These are phyloP conservation scores for Xylocopa sonorina DNA, from an alignment of 1,140 invertebrate genomes.

Conservation along the genomic window DNA sequence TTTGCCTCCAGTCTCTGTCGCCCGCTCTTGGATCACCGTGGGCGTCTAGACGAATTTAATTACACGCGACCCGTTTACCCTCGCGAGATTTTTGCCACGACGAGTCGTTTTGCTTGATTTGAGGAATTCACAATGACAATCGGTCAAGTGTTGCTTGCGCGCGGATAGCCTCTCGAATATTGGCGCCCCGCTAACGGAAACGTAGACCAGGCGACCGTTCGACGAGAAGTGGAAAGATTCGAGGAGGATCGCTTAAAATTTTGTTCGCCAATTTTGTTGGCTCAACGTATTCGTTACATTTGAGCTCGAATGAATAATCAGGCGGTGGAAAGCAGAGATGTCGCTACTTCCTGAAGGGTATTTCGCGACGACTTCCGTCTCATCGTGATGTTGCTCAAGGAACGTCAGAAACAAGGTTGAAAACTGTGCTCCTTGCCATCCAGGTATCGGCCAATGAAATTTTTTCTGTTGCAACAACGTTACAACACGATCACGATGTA, in stretches of 20 bases:
- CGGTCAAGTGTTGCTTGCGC: background rate
- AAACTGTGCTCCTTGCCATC: slow-evolving; percentile 17
- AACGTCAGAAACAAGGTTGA: slow-evolving; percentile 30
- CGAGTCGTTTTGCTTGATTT: background rate
- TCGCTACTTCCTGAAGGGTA: background rate
- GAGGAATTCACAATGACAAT: background rate
- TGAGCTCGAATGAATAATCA: background rate
- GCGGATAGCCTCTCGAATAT: no score
- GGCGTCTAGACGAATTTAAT: slow-evolving; percentile 59
- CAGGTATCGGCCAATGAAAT: slow-evolving; percentile 23
- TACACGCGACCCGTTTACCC: background rate
- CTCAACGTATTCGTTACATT: no score
- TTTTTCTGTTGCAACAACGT: slow-evolving; percentile 25
- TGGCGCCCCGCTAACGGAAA: no score
- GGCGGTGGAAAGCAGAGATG: background rate
- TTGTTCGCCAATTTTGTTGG: no score
- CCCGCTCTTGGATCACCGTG: slow-evolving; percentile 27
- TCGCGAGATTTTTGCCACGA: background rate
- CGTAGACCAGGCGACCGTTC: no score
- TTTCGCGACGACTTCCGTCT: slow-evolving; percentile 28
- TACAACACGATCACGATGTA: slow-evolving; percentile 18
- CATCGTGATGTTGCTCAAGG: slow-evolving; percentile 31
- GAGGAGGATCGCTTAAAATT: no score
- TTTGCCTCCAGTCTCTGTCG: slow-evolving; percentile 12
- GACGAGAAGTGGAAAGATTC: no score